phyloP scores from a whole-genome alignment of 1,140 invertebrate genomes.

The Meloidogyne exigua region DNA sequence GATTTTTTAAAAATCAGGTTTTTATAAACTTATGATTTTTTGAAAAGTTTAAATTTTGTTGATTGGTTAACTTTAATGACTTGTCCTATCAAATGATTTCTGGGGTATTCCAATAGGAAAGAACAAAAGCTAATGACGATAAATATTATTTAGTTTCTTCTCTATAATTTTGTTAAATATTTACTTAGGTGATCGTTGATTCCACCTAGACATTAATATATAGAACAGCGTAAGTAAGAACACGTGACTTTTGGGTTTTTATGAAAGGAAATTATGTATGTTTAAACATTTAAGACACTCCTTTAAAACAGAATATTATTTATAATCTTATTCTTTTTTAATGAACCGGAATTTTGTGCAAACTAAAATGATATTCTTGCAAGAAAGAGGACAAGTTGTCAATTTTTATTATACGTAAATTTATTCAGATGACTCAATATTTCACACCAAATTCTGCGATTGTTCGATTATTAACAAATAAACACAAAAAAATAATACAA shows the following conservation, averaged over 20 bases:
- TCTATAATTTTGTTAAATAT: not conserved
- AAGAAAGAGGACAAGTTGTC: no score
- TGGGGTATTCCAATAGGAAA: not conserved
- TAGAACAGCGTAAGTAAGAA: not conserved
- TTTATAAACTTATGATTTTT: not conserved
- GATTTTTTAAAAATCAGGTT: not conserved
- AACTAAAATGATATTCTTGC: no score
- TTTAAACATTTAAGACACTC: no score
- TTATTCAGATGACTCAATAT: not conserved
- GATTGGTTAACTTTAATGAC: not conserved
- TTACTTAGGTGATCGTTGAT: not conserved
- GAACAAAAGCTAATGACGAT: slow-evolving; percentile 1
- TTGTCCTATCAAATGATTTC: not conserved
- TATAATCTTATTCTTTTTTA: no score
- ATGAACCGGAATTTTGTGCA: no score
- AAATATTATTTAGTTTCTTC: not conserved
- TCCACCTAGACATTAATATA: not conserved
- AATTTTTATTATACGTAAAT: not conserved
- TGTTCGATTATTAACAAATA: slow-evolving; percentile 2
- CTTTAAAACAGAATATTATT: no score
- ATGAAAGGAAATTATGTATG: no score
- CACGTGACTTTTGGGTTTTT: not conserved
- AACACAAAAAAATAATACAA: not conserved
- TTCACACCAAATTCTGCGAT: not conserved
- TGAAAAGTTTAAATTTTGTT: not conserved